Conservation (phyloP, 2,113 vertebrate species). For the Rafetus swinhoei region DNA sequence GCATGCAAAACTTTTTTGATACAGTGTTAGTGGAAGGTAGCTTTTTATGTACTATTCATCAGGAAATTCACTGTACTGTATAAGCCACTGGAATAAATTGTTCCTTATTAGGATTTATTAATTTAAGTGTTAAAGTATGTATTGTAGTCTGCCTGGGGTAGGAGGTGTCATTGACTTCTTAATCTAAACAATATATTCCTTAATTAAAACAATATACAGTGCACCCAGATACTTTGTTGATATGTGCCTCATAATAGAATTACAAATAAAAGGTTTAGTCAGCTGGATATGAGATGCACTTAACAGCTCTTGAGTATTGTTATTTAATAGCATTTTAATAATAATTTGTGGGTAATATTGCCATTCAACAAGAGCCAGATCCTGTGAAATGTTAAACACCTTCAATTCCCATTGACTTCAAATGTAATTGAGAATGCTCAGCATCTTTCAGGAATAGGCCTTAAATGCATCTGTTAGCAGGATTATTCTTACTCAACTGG, state of each 20-base stretch:
- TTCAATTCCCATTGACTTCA: neutral
- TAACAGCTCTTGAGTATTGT: neutral
- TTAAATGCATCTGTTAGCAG: neutral
- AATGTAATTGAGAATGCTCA: neutral
- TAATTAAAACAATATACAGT: neutral
- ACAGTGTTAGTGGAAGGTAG: slow-evolving; percentile 12
- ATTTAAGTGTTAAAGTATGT: slow-evolving; percentile 3
- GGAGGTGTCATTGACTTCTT: neutral
- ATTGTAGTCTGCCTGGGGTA: neutral
- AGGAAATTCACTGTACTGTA: slow-evolving; percentile 49
- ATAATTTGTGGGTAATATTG: neutral
- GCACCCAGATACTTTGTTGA: neutral
- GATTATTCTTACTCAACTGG: neutral
- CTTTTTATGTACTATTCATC: slow-evolving; percentile 43
- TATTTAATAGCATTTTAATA: neutral
- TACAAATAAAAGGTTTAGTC: neutral
- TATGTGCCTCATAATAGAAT: neutral
- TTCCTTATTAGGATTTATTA: neutral
- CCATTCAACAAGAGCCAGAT: neutral
- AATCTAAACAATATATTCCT: neutral
- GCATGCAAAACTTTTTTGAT: slow-evolving; percentile 27
- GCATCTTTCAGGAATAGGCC: neutral
- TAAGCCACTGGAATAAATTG: neutral
- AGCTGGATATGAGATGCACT: neutral
- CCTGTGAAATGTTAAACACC: slow-evolving; percentile 1